Percentiles rank a stretch among this genome's conserved stretches.
These are phyloP conservation scores for Onychostoma macrolepis DNA, from an alignment of 2,113 vertebrate species.

Conservation along the genomic window DNA sequence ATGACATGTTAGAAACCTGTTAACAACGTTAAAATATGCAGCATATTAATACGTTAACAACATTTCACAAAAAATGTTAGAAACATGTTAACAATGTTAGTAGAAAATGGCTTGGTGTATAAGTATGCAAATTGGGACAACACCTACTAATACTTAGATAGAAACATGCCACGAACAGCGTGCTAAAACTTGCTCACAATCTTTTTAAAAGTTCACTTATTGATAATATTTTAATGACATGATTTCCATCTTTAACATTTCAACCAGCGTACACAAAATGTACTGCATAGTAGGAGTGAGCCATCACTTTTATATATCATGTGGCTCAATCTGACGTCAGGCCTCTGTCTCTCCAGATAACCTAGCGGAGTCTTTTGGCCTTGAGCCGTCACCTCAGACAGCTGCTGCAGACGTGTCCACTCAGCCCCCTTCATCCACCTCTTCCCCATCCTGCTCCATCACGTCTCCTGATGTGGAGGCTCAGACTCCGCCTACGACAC, in stretches of 20 bases:
- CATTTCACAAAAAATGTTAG: background rate
- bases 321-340: background rate
- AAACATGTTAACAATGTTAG: too few species aligned
- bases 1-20: too few species aligned
- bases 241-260: background rate
- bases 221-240: background rate
- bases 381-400: constrained; percentile 73
- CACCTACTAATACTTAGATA: background rate
- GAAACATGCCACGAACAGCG: background rate
- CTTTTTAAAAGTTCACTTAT: background rate
- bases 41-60: background rate
- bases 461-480: constrained; percentile 77
- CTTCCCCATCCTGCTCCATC: constrained; percentile 71
- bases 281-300: background rate
- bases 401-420: constrained; percentile 75
- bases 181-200: background rate
- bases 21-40: background rate
- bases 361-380: constrained; percentile 81
- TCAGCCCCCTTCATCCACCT: constrained; percentile 69
- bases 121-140: too few species aligned
- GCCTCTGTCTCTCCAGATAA: constrained; percentile 72
- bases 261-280: background rate
- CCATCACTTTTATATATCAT: background rate
- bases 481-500: constrained; percentile 55
- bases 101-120: too few species aligned